Percentiles rank a stretch among this genome's conserved stretches.
Conservation (phyloP, 2,113 vertebrate genomes). For the Barbus barbus region DNA sequence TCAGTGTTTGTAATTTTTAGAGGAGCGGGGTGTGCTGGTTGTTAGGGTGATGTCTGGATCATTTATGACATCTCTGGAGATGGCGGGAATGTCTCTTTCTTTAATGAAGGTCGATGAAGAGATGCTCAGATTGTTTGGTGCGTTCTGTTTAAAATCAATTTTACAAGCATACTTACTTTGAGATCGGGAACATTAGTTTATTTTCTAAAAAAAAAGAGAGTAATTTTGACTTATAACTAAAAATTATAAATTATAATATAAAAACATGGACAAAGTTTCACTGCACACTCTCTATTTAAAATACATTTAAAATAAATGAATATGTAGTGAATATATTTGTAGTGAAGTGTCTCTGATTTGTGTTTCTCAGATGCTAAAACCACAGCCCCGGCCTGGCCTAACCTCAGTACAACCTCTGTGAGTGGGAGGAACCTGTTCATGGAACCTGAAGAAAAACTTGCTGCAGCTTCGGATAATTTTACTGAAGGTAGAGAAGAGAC, state of each 20-base stretch:
- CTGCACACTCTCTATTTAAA: too few species aligned
- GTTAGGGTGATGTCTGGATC: constrained; percentile 83
- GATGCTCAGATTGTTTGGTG: constrained; percentile 83
- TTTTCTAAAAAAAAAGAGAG: neutral
- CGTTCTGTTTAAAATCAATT: constrained; percentile 39
- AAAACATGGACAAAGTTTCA: too few species aligned
- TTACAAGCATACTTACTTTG: neutral
- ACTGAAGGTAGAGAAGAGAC: constrained; percentile 24
- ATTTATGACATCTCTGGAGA: constrained; percentile 96
- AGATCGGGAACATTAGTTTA: neutral
- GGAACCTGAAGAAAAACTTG: constrained; percentile 54
- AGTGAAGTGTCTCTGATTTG: neutral
- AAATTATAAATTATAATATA: too few species aligned
- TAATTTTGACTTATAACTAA: too few species aligned
- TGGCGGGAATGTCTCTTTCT: constrained; percentile 89
- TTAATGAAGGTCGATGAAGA: constrained; percentile 80
- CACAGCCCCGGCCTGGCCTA: constrained; percentile 85
- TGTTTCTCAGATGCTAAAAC: constrained; percentile 81
- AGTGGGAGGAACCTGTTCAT: constrained; percentile 67
- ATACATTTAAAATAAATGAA: too few species aligned
- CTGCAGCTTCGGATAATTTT: constrained; percentile 31
- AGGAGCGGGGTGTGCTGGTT: constrained; percentile 74
- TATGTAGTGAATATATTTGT: neutral
- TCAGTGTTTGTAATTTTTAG: constrained; percentile 73
- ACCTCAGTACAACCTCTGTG: constrained; percentile 60